Evolutionary conservation across 2,113 vertebrate species (phyloP).

Genomic region (Sigmodon hispidus): DNA sequence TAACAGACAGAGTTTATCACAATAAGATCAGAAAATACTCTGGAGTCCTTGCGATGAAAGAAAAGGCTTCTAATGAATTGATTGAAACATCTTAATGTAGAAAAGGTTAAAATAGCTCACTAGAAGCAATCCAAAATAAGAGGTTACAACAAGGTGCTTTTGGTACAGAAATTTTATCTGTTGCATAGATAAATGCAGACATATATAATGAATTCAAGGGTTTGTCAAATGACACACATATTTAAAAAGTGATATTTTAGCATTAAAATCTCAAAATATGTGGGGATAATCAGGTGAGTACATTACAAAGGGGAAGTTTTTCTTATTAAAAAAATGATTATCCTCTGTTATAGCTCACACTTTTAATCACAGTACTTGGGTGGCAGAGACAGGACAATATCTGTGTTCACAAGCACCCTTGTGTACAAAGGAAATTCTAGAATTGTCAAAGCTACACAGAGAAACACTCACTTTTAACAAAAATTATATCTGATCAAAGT

Average conservation of each 20-base stretch:
- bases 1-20: neutral
- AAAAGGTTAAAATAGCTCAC: neutral
- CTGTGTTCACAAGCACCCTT: neutral
- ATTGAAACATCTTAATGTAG: neutral
- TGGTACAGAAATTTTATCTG: neutral
- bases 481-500: neutral
- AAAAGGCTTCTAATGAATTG: neutral
- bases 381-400: neutral
- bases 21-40: neutral
- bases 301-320: neutral
- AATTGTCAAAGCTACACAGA: neutral
- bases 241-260: neutral
- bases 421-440: no score
- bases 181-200: neutral
- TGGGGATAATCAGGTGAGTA: fast-evolving
- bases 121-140: neutral
- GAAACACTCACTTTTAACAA: neutral
- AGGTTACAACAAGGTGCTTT: neutral
- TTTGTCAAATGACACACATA: neutral
- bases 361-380: neutral
- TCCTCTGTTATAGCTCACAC: neutral
- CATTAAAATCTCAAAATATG: neutral
- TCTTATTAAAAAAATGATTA: neutral
- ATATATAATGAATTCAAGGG: neutral
- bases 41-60: neutral